Evolutionary conservation across 2,888 invertebrate species (phyloP), one percentile per base, ranked within the genome.

Genomic region (Limnephilus auricula): DNA sequence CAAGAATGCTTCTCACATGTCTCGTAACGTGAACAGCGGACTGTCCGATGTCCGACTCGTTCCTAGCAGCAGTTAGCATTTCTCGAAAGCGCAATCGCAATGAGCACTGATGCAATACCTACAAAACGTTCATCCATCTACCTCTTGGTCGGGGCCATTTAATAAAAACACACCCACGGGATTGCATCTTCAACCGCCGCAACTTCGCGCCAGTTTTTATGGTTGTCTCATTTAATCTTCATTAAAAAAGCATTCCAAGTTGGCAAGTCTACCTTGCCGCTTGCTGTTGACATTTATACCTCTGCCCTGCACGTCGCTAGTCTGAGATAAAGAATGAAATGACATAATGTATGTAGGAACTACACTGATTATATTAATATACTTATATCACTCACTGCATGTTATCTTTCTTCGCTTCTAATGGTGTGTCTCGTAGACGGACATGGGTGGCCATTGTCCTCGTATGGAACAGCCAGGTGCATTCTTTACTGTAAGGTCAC

Each of bases 61-160:
- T 18, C 50, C 50, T 50, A 13, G 50, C 65, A 25, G 18, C 18
- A 15, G 90, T 30, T 90, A n/a, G 65, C 90, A 79, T 85, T 83
- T 30, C 78, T 34, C 18, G 79, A 86, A 90, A 90, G 90, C 85
- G 84, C 45, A 45, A 45, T 45, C 37, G 37, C 90, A 79, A 84
- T 83, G n/a, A 85, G 37, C 79, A 78, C 90, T 90, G 90, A 90
- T 86, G 90, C 90, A 90, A 90, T 88, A 37, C 37, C 31, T 34
- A 31, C 86, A 40, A 18, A 10, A 9, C 65, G 65, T 65, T 65
- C 65, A 25, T 65, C 25, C 25, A 65, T 9, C 65, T 65, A 65
- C 65, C 25, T 25, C 65, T 65, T 65, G 65, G 65, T 65, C 65
- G 25, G 65, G 65, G n/a, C 65, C 32, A 78, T 31, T 87, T 88